Base-by-base conservation (phyloP, 2,888 invertebrate species). In the Aphelenchoides bicaudatus region DNA sequence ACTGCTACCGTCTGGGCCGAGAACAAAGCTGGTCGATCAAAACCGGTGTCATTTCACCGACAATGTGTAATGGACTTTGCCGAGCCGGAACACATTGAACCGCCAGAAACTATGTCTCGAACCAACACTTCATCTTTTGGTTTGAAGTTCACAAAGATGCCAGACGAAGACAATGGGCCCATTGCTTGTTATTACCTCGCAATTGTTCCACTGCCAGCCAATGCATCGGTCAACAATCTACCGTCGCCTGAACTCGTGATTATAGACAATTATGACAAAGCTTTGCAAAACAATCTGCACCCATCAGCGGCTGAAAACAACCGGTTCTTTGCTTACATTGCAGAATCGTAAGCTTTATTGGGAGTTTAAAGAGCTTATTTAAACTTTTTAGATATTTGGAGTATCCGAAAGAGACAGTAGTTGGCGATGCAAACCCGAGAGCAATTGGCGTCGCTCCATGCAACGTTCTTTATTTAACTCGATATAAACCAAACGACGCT, bases 111-210 rank as follows among this genome's bases (percentile, higher is more conserved):
- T 3, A 6, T 39, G 4, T 28, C 62, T 2, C 62, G 68, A 1
- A 51, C 59, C 27, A 78, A 78, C 51, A 62, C 58, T 16, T 70
- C 77, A 3, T 70, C 74, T 1, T 75, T 77, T 61, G 57, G 58
- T 3, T 57, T 77, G 39, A 27, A 43, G 19, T 76, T 77, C 47
- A 31, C 51, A 10, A 19, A 23, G 5, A 57, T 56, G n/a, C 72
- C 75, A 5, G 70, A 73, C 43, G 74, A 78, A 47, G 69, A 58
- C n/a, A 77, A 78, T 56, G 77, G 77, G 8, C 77, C 77, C 6
- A 76, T 77, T 10, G 70, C 66, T 65, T 78, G 78, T 46, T 78
- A 72, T 59, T 78, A 78, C 57, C 59, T 79, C 29, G 78, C 78
- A 1, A 65, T 78, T 19, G 70, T 78, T 0, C 78, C 78, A 0